Percentiles rank a stretch among this genome's conserved stretches.
Evolutionary conservation across 2,113 vertebrate species (phyloP).

Genomic region (Tachysurus fulvidraco): DNA sequence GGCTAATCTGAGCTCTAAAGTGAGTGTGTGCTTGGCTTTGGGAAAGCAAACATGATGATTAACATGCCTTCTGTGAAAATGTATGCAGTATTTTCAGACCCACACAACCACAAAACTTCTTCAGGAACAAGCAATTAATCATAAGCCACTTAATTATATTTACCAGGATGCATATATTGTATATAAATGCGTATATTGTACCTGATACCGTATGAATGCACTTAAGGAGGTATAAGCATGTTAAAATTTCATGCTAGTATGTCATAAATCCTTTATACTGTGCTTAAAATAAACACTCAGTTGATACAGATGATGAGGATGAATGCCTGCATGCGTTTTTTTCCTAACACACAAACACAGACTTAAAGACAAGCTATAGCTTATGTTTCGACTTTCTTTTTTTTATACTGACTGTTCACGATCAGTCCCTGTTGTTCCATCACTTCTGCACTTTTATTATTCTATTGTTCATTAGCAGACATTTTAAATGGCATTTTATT

Average conservation of each 20-base stretch:
- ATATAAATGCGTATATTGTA: not conserved
- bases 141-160: not conserved
- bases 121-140: constrained; percentile 21
- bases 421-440: not conserved
- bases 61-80: not conserved
- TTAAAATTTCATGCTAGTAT: not conserved
- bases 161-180: not conserved
- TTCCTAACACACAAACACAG: too few species aligned
- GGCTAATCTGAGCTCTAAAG: constrained; percentile 1
- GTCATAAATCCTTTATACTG: constrained; percentile 1
- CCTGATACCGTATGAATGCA: not conserved
- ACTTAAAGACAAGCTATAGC: not conserved
- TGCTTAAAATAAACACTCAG: not conserved
- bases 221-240: not conserved
- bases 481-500: not conserved
- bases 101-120: not conserved
- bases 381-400: not conserved
- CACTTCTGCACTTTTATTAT: not conserved
- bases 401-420: not conserved
- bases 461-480: not conserved
- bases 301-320: not conserved
- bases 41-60: not conserved
- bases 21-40: constrained; percentile 11
- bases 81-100: not conserved
- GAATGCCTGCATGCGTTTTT: not conserved